Conservation (phyloP, 2,113 vertebrate genomes). For the Trematomus loennbergii region DNA sequence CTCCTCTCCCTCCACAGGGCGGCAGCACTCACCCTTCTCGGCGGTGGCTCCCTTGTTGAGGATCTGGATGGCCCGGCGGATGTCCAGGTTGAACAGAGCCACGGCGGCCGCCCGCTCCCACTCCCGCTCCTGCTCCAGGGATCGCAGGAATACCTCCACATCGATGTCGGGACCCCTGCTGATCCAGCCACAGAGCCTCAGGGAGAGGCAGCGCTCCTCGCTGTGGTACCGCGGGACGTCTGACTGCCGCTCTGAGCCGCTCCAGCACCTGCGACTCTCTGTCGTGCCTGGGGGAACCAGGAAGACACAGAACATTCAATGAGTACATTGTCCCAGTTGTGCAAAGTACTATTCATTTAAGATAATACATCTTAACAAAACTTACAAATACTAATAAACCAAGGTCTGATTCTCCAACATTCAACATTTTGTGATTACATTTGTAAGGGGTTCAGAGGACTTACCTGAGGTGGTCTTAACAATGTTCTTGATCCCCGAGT, state of each 20-base stretch:
- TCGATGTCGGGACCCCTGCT: constrained; percentile 90
- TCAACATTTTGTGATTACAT: not conserved
- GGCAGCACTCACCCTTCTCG: constrained; percentile 87
- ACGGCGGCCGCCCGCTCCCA: constrained; percentile 97
- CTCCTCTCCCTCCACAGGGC: not conserved
- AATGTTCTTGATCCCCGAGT: constrained; percentile 97
- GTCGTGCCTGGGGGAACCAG: constrained; percentile 85
- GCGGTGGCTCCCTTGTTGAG: constrained; percentile 94
- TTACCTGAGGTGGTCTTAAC: constrained; percentile 95
- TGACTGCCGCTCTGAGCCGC: constrained; percentile 90
- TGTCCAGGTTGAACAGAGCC: constrained; percentile 97
- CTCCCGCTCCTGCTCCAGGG: constrained; percentile 93
- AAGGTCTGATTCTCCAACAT: not conserved
- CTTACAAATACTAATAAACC: not conserved
- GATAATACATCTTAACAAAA: not conserved
- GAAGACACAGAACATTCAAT: not conserved
- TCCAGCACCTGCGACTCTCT: constrained; percentile 91
- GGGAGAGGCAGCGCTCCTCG: constrained; percentile 93
- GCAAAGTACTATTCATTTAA: not conserved
- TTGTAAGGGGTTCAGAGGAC: constrained; percentile 30
- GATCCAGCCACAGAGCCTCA: constrained; percentile 98
- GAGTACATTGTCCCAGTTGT: not conserved
- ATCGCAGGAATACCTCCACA: constrained; percentile 91
- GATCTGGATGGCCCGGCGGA: constrained; percentile 95
- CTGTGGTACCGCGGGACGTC: constrained; percentile 91